A percentile compares a stretch with the other conserved stretches of the same genome.
Evolutionary conservation across 92 coral and sea anemone genomes (phyloP).

Genomic region (Porites lobata): DNA sequence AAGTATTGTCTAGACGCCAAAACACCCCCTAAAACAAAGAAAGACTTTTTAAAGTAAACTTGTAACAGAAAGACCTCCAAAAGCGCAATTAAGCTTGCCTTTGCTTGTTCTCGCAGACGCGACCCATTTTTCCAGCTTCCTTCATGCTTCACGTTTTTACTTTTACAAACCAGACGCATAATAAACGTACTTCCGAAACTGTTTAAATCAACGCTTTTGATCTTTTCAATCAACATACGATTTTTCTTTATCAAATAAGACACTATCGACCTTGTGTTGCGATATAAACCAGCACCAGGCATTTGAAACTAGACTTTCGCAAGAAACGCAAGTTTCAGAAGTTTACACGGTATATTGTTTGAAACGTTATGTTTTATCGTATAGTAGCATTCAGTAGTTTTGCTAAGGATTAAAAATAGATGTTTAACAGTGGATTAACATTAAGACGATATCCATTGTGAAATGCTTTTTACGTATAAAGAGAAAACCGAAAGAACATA

Average conservation of each 20-base stretch:
- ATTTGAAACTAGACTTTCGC: neutral
- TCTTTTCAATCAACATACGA: neutral
- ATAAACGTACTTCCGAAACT: neutral
- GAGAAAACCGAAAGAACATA: neutral
- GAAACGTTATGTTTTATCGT: neutral
- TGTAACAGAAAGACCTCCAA: neutral
- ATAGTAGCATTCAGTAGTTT: neutral
- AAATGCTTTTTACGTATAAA: constrained; percentile 1
- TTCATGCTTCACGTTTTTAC: neutral
- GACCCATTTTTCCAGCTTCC: neutral
- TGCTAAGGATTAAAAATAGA: neutral
- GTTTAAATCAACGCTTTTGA: neutral
- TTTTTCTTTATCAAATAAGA: neutral
- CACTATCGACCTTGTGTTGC: neutral
- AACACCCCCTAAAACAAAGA: too few species aligned
- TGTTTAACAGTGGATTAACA: neutral
- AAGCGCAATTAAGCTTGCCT: neutral
- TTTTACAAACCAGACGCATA: neutral
- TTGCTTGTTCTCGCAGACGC: neutral
- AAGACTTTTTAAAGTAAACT: neutral
- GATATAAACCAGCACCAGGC: neutral
- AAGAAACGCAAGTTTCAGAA: neutral
- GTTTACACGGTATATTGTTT: neutral
- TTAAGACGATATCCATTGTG: neutral
- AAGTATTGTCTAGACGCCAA: too few species aligned